These are phyloP conservation scores for Callionymus lyra DNA, from an alignment of 2,113 vertebrate species.

Conservation along the genomic window DNA sequence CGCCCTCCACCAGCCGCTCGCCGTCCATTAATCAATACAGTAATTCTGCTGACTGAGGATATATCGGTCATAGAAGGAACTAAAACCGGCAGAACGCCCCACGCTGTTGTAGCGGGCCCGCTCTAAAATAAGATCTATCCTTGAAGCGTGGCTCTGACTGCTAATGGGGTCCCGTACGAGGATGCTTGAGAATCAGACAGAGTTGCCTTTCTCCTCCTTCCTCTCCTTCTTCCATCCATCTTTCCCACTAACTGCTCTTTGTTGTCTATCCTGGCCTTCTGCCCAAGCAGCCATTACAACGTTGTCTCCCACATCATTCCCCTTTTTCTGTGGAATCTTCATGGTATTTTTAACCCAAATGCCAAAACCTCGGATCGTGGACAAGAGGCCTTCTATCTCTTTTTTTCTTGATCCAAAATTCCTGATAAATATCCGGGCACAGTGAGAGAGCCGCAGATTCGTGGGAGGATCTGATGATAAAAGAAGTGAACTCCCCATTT, in stretches of 20 bases:
- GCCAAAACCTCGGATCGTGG: neutral
- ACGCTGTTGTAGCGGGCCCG: slow-evolving; percentile 5
- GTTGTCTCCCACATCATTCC: slow-evolving; percentile 27
- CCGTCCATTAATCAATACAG: slow-evolving; percentile 58
- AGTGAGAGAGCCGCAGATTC: too few relatives aligned
- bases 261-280: slow-evolving; percentile 33
- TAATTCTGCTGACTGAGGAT: slow-evolving; percentile 54
- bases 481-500: too few relatives aligned
- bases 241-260: slow-evolving; percentile 18
- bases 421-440: slow-evolving; percentile 2
- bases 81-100: slow-evolving; percentile 40
- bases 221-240: slow-evolving; percentile 8
- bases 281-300: slow-evolving; percentile 44
- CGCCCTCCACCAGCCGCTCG: slow-evolving; percentile 24
- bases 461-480: slow-evolving; percentile 13
- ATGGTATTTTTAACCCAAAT: slow-evolving; percentile 10
- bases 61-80: slow-evolving; percentile 19
- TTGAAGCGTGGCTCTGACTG: slow-evolving; percentile 56
- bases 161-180: slow-evolving; percentile 47
- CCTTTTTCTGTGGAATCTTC: slow-evolving; percentile 7
- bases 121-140: slow-evolving; percentile 59
- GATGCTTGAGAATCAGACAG: slow-evolving; percentile 21
- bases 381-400: neutral
- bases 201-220: slow-evolving; percentile 6
- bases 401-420: too few relatives aligned